phyloP scores from a whole-genome alignment of 64 coral and sea anemone genomes.

The Pocillopora verrucosa region DNA sequence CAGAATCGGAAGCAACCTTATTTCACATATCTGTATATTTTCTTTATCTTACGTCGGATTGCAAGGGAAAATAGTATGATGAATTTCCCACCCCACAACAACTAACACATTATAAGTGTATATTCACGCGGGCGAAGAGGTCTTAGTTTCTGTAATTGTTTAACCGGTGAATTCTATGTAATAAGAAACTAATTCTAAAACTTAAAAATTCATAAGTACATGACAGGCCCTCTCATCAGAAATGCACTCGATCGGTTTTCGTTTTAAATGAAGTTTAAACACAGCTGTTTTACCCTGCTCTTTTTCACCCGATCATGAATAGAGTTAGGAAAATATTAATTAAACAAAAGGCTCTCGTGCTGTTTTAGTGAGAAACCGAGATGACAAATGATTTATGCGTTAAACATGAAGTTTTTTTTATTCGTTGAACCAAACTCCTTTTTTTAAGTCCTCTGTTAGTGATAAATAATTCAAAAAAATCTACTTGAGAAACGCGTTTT shows the following conservation, averaged over 20 bases:
- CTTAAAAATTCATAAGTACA: not conserved
- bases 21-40: too few species aligned
- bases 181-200: not conserved
- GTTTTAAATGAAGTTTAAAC: not conserved
- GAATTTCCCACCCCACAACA: not conserved
- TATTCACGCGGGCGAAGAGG: not conserved
- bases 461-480: too few species aligned
- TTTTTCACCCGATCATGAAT: not conserved
- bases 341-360: not conserved
- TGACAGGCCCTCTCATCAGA: not conserved
- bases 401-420: too few species aligned
- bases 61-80: too few species aligned
- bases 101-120: not conserved
- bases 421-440: too few species aligned
- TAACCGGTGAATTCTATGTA: not conserved
- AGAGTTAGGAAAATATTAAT: not conserved
- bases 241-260: not conserved
- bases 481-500: too few species aligned
- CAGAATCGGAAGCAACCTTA: too few species aligned
- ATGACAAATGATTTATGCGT: too few species aligned
- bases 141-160: not conserved
- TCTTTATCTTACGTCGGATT: not conserved
- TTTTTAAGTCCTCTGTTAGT: too few species aligned
- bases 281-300: not conserved
- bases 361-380: too few species aligned